Base-by-base conservation (phyloP, 2,888 invertebrate species). In the Clanis bilineata region DNA sequence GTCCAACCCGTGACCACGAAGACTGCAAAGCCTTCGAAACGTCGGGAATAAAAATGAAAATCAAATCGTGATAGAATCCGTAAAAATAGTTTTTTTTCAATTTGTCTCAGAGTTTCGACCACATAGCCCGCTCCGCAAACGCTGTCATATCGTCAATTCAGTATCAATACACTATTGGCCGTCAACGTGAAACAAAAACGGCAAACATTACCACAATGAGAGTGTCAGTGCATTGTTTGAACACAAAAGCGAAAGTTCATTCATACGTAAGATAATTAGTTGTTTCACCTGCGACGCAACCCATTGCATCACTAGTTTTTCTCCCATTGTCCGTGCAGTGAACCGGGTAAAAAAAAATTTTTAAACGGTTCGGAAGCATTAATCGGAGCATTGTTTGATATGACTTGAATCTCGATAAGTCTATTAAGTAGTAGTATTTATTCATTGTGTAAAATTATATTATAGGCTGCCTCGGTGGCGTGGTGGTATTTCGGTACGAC, bases 211-310 rank as follows among this genome's bases (percentile, higher is more conserved):
- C 82, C 80, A 80, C 87, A 80, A 82, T 80, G 82, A 85, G 83
- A 82, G 84, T 77, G 80, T 78, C 77, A 73, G 75, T 71, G 74
- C 86, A 91, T 90, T 91, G 91, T 90, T 85, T 78, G 67, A 83
- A 81, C 75, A 90, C 88, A 90, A 91, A 90, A 90, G 92, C 88
- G 91, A 91, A 91, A 91, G 92, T 89, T 85, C 83, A 85, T 83
- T 86, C 86, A 85, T 84, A 81, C 79, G 72, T 81, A 82, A 86
- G 88, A 86, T 90, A 91, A 91, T 90, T 89, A 87, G 82, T 79
- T 88, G 89, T 90, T 90, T 90, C 91, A 88, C 89, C 83, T 68
- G 71, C 68, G 64, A 65, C 68, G 70, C 70, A 67, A 69, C 69
- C 70, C 73, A 83, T 91, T 90, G 82, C 91, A 80, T 91, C 91